phyloP scores from a whole-genome alignment of 2,888 invertebrate genomes.

The Drosophila monieri region DNA sequence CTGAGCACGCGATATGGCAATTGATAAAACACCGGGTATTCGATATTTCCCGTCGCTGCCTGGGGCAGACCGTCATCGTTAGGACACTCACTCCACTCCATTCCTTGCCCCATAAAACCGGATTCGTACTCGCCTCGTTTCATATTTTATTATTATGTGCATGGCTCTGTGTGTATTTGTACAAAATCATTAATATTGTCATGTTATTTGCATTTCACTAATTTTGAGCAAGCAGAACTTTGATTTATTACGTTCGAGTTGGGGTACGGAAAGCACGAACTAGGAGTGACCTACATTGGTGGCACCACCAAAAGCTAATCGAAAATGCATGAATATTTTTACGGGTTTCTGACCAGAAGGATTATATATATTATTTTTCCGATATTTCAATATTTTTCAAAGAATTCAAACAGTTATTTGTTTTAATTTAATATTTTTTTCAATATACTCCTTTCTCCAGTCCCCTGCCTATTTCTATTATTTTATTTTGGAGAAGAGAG shows the following conservation, averaged over 20 bases:
- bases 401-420: too few relatives aligned
- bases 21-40: slow-evolving; percentile 78
- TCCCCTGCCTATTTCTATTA: background rate
- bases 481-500: background rate
- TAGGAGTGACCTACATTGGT: slow-evolving; percentile 34
- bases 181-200: slow-evolving; percentile 69
- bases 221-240: slow-evolving; percentile 56
- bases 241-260: slow-evolving; percentile 58
- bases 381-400: too few relatives aligned
- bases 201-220: slow-evolving; percentile 67
- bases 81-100: slow-evolving; percentile 14
- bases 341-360: background rate
- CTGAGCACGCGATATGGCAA: slow-evolving; percentile 73
- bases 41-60: slow-evolving; percentile 63
- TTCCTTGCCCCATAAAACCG: slow-evolving; percentile 9
- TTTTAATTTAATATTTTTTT: too few relatives aligned
- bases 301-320: slow-evolving; percentile 2
- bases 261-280: slow-evolving; percentile 1
- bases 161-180: slow-evolving; percentile 23
- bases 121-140: slow-evolving; percentile 45
- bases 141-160: slow-evolving; percentile 48
- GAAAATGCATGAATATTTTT: slow-evolving; percentile 14
- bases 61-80: slow-evolving; percentile 30
- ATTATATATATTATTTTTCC: too few relatives aligned
- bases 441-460: too few relatives aligned